Base-by-base conservation (phyloP, 1,140 invertebrate species). In the Lepidurus couesii region DNA sequence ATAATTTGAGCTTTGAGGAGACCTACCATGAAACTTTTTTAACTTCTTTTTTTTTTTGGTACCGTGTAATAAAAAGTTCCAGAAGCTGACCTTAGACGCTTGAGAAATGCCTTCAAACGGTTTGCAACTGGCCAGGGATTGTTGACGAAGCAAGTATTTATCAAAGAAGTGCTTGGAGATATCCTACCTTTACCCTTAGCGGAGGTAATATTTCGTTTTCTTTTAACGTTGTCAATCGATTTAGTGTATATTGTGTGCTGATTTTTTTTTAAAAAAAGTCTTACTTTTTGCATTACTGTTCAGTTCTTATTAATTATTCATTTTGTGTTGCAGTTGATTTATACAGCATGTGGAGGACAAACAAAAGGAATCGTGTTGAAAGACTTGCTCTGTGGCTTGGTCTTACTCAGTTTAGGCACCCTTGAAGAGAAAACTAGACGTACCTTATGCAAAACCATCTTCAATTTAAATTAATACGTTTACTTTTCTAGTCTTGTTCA, bases 91-190 rank as follows among this genome's bases (percentile, higher is more conserved):
- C 86, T 92, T 80, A 91, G 91, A 83, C 87, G 93, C 79, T 87
- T 95, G 53, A 91, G 90, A 83, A 93, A 95, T 86, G 92, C 93
- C 44, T 95, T 95, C 84, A 93, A 93, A 84, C 88, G 92, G 82
- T 89, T 91, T 80, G 90, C 92, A 34, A 91, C 90, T 77, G 86
- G 90, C 43, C 90, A 89, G 82, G 90, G 90, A 44, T 88, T 88
- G 78, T 89, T 95, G 83, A 90, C 90, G 78, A 89, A 92, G 80
- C 89, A 89, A 81, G 88, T 90, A 2, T 95, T 96, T 84, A 88
- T 91, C 42, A 88, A 90, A 83, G 92, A 95, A 85, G 93, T 96
- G 8, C 85, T 95, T 65, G 93, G 93, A 80, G 93, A 95, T 84
- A 91, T 91, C 74, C 92, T 95, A 11, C 93, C 94, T 44, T 82